These are phyloP conservation scores for Acronicta leporina DNA, from an alignment of 2,888 invertebrate genomes.

Conservation along the genomic window DNA sequence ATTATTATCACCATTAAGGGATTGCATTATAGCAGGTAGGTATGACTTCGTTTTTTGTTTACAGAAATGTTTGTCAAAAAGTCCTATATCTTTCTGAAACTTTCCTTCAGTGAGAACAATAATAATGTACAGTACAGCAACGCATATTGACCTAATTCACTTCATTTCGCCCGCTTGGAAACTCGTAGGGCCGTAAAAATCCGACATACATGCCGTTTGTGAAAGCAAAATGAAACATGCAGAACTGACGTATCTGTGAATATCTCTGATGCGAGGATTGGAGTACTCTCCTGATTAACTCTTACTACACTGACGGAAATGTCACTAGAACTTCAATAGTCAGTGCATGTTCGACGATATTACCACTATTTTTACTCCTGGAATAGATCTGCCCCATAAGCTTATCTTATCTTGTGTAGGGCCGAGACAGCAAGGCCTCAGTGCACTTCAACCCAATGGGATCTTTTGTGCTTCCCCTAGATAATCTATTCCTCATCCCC, in stretches of 20 bases:
- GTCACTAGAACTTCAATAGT: neutral
- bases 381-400: no score
- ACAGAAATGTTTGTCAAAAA: no score
- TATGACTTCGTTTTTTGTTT: no score
- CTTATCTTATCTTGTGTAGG: no score
- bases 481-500: no score
- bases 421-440: no score
- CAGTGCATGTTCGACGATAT: no score
- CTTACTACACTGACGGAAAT: constrained; percentile 10
- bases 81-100: constrained; percentile 4
- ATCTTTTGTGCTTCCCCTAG: no score
- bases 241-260: constrained; percentile 36
- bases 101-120: neutral
- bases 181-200: constrained; percentile 24
- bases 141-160: constrained; percentile 28
- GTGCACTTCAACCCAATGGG: no score
- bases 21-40: no score
- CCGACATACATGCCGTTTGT: constrained; percentile 25
- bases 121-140: neutral
- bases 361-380: no score
- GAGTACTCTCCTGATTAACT: constrained; percentile 49
- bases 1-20: no score
- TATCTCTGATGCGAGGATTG: constrained; percentile 36
- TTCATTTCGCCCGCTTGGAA: constrained; percentile 25
- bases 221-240: constrained; percentile 32